Evolutionary conservation across 2,888 invertebrate species (phyloP), one percentile per base, ranked within the genome.

Genomic region (Synergus laeviventris): DNA sequence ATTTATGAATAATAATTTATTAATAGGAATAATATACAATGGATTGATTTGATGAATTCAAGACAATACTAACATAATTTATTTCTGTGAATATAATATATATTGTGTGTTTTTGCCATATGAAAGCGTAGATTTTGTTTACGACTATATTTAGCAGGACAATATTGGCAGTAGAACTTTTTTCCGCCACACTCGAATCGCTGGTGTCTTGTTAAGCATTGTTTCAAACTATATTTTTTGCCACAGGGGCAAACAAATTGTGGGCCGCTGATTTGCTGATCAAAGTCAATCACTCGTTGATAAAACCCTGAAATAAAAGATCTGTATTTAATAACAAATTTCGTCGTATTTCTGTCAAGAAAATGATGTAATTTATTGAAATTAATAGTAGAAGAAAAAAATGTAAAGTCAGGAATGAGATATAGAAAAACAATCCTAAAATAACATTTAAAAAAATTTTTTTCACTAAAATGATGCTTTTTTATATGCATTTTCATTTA

Each of bases 111-210:
- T 39, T 83, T 82, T 36, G 81, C 56, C 1, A 87, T 79, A 49
- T 89, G 88, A 0, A 85, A 84, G 1, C 87, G 84, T 1, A 89
- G 78, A 42, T 85, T 93, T 89, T 94, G 94, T 91, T 94, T 94
- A 91, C 94, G 94, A 79, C 94, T 94, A 90, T 94, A 95, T 87
- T 91, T 93, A 87, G 93, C 93, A 75, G 92, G 93, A 87, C 95
- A 95, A 82, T 92, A 89, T 83, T 93, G 93, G 89, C 95, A 95
- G 3, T 73, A 74, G 62, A 81, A 82, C 24, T 77, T 81, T 61
- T 79, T 80, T 0, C 93, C 94, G 79, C 86, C 86, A 79, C 91
- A 92, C 82, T 91, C 91, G 78, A 88, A 90, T 64, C 89, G 90
- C 79, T 88, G 84, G 79, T 91, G 91, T 60, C 87, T 86, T 14